Evolutionary conservation across 2,888 invertebrate species (phyloP).

Genomic region (Eumacrocentrus americanus): DNA sequence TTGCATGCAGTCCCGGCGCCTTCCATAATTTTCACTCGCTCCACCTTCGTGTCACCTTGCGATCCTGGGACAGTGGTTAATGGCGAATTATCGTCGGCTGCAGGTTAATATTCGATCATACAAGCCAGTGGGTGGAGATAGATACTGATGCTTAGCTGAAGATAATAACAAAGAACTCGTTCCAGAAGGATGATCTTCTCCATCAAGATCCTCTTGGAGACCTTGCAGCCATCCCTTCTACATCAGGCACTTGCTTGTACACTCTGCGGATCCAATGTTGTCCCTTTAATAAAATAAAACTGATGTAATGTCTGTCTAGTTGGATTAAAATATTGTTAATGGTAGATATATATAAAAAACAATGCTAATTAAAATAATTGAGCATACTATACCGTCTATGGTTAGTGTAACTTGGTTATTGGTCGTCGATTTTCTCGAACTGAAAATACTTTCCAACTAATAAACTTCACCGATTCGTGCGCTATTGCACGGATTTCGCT

Average conservation of each 20-base stretch:
- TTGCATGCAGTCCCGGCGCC: neutral
- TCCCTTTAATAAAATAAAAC: no score
- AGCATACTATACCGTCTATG: no score
- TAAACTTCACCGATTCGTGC: constrained; percentile 5
- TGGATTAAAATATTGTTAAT: no score
- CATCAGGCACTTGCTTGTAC: no score
- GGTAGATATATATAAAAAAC: no score
- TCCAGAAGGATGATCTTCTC: no score
- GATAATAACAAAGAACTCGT: constrained; percentile 27
- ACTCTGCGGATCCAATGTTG: no score
- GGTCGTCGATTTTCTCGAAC: constrained; percentile 3
- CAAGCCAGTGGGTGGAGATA: constrained; percentile 33
- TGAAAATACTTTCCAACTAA: constrained; percentile 5
- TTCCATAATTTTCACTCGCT: constrained; percentile 3
- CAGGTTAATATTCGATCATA: constrained; percentile 29
- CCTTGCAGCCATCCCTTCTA: no score
- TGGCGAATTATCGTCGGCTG: constrained; percentile 34
- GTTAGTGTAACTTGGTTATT: neutral
- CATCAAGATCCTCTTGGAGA: no score
- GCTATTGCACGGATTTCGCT: constrained; percentile 15
- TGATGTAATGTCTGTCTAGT: no score
- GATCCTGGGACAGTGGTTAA: constrained; percentile 27
- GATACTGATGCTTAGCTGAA: constrained; percentile 23
- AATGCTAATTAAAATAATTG: no score
- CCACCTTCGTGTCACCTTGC: constrained; percentile 18